These are phyloP conservation scores for Caenorhabditis macrosperma DNA, from an alignment of 2,888 invertebrate genomes.

Conservation along the genomic window DNA sequence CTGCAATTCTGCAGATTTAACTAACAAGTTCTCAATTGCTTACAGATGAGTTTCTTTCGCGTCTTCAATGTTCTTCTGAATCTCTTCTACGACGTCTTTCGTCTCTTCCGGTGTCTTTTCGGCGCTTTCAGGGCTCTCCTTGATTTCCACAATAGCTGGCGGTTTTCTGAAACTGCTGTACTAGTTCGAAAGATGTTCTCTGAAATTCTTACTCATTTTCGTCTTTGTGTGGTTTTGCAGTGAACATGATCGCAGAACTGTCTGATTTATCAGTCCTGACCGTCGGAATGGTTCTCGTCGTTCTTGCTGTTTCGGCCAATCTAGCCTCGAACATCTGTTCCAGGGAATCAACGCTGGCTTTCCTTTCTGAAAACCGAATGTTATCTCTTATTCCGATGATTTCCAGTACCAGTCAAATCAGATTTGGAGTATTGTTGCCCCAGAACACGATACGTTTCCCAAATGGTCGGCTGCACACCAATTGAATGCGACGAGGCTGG, in stretches of 20 bases:
- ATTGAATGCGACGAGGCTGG: constrained; percentile 61
- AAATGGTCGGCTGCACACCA: constrained; percentile 76
- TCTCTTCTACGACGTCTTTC: constrained; percentile 2
- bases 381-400: neutral
- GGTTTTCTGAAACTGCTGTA: constrained; percentile 2
- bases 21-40: neutral
- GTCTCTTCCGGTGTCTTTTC: constrained; percentile 3
- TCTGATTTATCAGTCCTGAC: constrained; percentile 41
- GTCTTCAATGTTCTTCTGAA: constrained; percentile 46
- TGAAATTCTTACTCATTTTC: constrained; percentile 12
- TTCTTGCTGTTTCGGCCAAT: constrained; percentile 53
- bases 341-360: constrained; percentile 59
- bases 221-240: constrained; percentile 39
- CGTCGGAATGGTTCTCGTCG: constrained; percentile 26
- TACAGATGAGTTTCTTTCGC: constrained; percentile 21
- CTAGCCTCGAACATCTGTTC: constrained; percentile 62
- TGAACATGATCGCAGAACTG: constrained; percentile 40
- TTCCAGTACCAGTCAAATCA: constrained; percentile 31
- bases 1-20: constrained; percentile 24
- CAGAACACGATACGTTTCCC: constrained; percentile 77
- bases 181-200: neutral
- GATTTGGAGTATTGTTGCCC: constrained; percentile 72
- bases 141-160: neutral
- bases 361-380: constrained; percentile 44
- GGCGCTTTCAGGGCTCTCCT: neutral